Percentiles rank a stretch among this genome's conserved stretches.
These are phyloP conservation scores for Hydrophis major DNA, from an alignment of 2,797 vertebrate genomes.

Conservation along the genomic window DNA sequence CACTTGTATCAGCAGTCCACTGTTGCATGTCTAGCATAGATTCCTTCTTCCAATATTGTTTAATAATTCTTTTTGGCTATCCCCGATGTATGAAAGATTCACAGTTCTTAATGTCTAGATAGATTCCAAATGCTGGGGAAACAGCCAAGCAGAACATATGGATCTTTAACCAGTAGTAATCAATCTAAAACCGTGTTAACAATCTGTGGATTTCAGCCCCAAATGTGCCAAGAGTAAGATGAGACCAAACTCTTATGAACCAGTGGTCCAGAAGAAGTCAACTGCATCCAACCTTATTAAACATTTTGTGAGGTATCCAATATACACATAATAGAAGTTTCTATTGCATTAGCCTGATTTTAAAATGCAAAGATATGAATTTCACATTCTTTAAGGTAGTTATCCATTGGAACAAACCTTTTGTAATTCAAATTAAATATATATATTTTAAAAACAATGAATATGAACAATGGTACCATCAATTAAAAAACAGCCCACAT, in stretches of 20 bases:
- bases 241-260: background rate
- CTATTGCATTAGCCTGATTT: background rate
- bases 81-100: background rate
- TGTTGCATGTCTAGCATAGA: background rate
- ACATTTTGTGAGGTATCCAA: background rate
- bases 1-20: background rate
- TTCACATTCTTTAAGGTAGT: background rate
- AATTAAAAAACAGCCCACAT: background rate
- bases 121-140: background rate
- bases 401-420: background rate
- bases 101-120: background rate
- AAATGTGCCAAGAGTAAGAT: background rate
- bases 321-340: background rate
- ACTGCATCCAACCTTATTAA: background rate
- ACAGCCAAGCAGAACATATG: background rate
- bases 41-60: background rate
- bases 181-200: background rate
- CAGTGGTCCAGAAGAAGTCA: background rate
- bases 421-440: background rate
- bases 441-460: background rate
- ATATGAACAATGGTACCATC: background rate
- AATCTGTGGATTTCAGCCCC: background rate
- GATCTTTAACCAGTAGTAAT: background rate
- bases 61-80: background rate
- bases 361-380: background rate